A percentile compares a stretch with the other conserved stretches of the same genome.
phyloP scores from a whole-genome alignment of 2,113 vertebrate species.

The Oreocharis arfaki region DNA sequence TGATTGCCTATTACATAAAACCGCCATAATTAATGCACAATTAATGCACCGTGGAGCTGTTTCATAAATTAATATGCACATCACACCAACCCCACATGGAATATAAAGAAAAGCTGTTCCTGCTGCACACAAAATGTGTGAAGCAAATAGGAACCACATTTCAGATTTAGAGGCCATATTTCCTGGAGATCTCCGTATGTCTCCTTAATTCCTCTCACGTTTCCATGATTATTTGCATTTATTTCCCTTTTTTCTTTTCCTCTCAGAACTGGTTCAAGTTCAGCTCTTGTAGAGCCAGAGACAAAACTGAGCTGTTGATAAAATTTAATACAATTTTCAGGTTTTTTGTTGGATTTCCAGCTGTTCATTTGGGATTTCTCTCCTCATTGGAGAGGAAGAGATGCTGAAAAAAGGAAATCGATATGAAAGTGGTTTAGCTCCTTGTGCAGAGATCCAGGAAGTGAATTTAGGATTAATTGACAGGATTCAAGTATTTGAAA shows the following conservation, averaged over 20 bases:
- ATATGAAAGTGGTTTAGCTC: not conserved
- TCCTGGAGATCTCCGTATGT: constrained; percentile 33
- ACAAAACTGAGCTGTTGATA: not conserved
- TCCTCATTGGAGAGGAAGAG: not conserved
- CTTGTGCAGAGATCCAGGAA: not conserved
- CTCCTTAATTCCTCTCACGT: constrained; percentile 41
- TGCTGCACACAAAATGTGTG: constrained; percentile 3
- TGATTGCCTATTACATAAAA: not conserved
- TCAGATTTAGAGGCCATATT: not conserved
- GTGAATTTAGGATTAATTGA: not conserved
- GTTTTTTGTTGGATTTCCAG: not conserved
- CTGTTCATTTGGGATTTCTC: not conserved
- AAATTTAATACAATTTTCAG: not conserved
- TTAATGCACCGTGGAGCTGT: not conserved
- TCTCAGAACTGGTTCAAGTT: not conserved
- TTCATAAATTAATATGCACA: not conserved
- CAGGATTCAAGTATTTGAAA: not conserved
- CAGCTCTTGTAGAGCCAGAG: not conserved
- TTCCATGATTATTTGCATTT: not conserved
- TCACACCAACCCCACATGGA: not conserved
- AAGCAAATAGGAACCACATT: constrained; percentile 64
- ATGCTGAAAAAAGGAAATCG: not conserved
- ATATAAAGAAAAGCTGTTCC: constrained; percentile 8
- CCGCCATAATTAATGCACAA: not conserved
- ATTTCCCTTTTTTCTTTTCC: not conserved